Base-by-base conservation (phyloP, 1,140 invertebrate species). In the Phthorimaea operculella region DNA sequence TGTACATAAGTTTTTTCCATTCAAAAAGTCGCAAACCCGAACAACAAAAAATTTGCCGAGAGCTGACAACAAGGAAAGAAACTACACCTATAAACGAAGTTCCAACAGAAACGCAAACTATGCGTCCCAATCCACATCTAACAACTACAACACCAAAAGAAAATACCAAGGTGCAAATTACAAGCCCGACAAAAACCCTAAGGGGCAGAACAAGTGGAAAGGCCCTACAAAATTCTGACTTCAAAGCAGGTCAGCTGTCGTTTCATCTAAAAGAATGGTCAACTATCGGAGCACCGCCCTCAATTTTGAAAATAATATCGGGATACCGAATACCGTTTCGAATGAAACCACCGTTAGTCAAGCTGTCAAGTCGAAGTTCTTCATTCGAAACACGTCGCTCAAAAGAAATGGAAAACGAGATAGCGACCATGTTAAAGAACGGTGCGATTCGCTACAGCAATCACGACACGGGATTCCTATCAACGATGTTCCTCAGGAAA, bases 401-500 rank as follows among this genome's bases (percentile, higher is more conserved):
- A 14, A 11, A 45, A 45, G 6, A 45, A n/a, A 58, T 58, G 51
- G 12, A 36, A 7, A 14, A 12, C 7, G 48, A 57, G 33, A 51
- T 57, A 51, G 21, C 11, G 14, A 50, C 10, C 12, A 45, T 58
- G 42, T 18, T 47, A 15, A 34, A 1, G 18, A 28, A 10, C n/a
- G 51, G 51, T 45, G 51, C 51, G 12, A 16, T 58, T 9, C 10
- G 12, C 6, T 12, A 34, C 8, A 47, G 33, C n/a, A 33, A 10
- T 0, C 11, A 33, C 17, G 42, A 16, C 8, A 48, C 54, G 16
- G 64, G 67, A 11, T 69, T 69, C 51, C 34, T 67, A 10, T 69
- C 67, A 4, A 51, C 57, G 16, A 62, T 70, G 59, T 70, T 67
- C 47, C 48, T 67, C 2, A 52, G 63, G 14, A 58, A 56, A 51